Evolutionary conservation across 2,113 vertebrate genomes (phyloP).

Genomic region (Mustelus asterias): DNA sequence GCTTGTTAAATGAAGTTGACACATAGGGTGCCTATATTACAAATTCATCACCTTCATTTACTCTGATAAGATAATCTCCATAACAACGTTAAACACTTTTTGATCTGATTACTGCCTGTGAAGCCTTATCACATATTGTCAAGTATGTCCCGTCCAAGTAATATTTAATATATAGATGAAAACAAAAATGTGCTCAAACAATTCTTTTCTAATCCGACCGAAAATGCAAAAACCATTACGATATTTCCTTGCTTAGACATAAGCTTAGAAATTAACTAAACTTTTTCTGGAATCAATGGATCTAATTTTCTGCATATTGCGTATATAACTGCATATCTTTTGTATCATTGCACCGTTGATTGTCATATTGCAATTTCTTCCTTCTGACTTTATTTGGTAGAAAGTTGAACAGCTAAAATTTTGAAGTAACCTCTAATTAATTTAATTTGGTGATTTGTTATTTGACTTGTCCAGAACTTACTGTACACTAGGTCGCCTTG

Average conservation of each 20-base stretch:
- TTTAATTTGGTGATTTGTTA: not conserved
- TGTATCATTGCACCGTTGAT: not conserved
- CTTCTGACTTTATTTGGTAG: not conserved
- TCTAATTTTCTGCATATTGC: not conserved
- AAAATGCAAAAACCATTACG: not conserved
- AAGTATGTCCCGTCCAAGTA: not conserved
- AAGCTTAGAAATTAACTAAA: not conserved
- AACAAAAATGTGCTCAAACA: not conserved
- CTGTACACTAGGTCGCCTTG: not conserved
- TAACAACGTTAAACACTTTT: not conserved
- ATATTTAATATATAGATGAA: not conserved
- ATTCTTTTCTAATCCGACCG: not conserved
- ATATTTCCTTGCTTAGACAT: not conserved
- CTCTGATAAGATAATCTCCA: not conserved
- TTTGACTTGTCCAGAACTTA: not conserved
- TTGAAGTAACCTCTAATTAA: not conserved
- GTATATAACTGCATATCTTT: too few relatives aligned
- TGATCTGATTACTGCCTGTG: not conserved
- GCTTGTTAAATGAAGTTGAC: not conserved
- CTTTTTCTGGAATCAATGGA: not conserved
- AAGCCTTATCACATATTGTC: not conserved
- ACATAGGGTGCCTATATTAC: not conserved
- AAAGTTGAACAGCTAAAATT: not conserved
- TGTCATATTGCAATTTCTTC: not conserved
- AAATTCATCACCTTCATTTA: not conserved